Base-by-base conservation (phyloP, 2,797 vertebrate species). In the Phaenicophaeus curvirostris region DNA sequence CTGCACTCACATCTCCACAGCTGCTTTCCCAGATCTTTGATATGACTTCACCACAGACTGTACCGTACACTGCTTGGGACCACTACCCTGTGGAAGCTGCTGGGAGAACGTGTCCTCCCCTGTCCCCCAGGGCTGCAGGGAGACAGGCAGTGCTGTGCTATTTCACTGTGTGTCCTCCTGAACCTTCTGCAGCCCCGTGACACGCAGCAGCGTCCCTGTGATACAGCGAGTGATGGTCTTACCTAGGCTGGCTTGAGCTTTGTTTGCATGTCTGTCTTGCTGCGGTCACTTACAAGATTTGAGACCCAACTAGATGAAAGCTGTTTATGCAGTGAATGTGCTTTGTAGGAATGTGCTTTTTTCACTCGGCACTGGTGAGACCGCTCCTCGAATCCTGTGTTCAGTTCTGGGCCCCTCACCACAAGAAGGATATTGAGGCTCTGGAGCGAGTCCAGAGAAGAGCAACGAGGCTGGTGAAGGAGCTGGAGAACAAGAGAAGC, bases 11-110 rank as follows among this genome's bases (percentile, higher is more conserved):
- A 19, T 15, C 31, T 33, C 35, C 13, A 1, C 46, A 50, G 28
- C 75, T 33, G 53, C 42, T 58, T 41, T 77, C 57, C 50, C 9
- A 9, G 44, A 13, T 23, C 31, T 53, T 35, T 12, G 27, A 30
- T 62, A 7, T 69, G 53, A 1, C 54, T 68, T 77, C 7, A 5
- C 66, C 39, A 21, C 33, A 27, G 13, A 13, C 50, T 13, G 2
- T 24, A 3, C 59, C 5, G 0, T 6, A 14, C 0, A 2, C 53
- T 35, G 4, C 15, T 5, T 4, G 20, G 41, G 63, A 10, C 53
- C 18, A 11, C 35, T 28, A 17, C 28, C 51, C 16, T 30, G 8
- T 11, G 0, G 20, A 2, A 14, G 28, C 50, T 20, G 28, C 27
- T 11, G 55, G 37, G 33, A 27, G 28, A 23, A 3, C 20, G 4